Percentiles rank a stretch among this genome's conserved stretches.
phyloP scores from a whole-genome alignment of 2,888 invertebrate species.

The Omphaloscelis lunosa region DNA sequence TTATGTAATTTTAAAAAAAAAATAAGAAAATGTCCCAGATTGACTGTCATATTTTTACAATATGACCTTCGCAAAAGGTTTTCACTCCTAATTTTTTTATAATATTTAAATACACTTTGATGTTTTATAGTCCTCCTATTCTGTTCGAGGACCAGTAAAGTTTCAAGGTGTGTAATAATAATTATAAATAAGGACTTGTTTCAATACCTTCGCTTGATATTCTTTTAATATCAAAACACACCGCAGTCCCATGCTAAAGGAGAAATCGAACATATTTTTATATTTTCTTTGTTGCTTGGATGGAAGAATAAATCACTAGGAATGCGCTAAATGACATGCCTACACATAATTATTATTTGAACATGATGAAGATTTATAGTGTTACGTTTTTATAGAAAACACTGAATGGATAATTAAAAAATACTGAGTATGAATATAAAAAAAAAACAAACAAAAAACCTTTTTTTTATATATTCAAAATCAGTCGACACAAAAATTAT shows the following conservation, averaged over 20 bases:
- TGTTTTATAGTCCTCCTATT: conserved; percentile 63
- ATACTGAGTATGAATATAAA: conserved; percentile 1
- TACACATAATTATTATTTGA: not conserved
- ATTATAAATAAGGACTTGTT: conserved; percentile 26
- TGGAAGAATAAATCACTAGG: conserved; percentile 9
- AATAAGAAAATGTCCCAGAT: not conserved
- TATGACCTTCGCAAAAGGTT: not conserved
- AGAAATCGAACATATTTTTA: conserved; percentile 24
- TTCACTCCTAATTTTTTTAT: conserved; percentile 6
- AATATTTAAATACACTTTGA: conserved; percentile 56
- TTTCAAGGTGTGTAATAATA: conserved; percentile 62
- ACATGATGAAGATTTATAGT: not conserved
- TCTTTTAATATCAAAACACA: conserved; percentile 42
- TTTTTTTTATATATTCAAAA: not conserved
- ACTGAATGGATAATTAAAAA: not conserved
- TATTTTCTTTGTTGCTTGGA: conserved; percentile 35
- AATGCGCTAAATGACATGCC: conserved; percentile 7
- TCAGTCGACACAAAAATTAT: not conserved
- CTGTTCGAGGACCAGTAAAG: conserved; percentile 63
- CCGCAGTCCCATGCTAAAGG: conserved; percentile 26
- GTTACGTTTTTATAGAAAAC: not conserved
- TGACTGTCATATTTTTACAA: conserved; percentile 15
- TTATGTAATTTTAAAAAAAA: too few species aligned
- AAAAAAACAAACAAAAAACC: not conserved
- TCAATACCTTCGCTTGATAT: conserved; percentile 45